Evolutionary conservation across 2,113 vertebrate species (phyloP).

Genomic region (Corapipo altera): DNA sequence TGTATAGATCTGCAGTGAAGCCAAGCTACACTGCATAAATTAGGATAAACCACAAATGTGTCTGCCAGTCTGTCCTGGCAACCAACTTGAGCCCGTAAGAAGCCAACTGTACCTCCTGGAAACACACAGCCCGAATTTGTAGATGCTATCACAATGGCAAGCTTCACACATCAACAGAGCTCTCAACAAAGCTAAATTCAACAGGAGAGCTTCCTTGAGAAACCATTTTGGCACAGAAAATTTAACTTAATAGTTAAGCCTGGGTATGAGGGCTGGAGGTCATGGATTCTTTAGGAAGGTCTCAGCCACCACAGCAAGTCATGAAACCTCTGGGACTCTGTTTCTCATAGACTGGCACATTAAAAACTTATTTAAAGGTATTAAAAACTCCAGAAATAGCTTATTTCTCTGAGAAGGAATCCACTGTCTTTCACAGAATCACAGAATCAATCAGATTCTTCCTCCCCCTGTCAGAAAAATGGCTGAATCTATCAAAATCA

Average conservation of each 20-base stretch:
- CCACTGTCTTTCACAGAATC: not conserved
- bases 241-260: not conserved
- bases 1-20: not conserved
- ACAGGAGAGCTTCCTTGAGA: not conserved
- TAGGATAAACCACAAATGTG: not conserved
- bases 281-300: not conserved
- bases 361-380: not conserved
- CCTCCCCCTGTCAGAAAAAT: not conserved
- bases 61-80: slow-evolving; percentile 20
- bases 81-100: not conserved
- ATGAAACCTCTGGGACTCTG: not conserved
- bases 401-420: not conserved
- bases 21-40: not conserved
- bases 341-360: not conserved
- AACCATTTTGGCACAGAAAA: not conserved
- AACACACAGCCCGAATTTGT: not conserved
- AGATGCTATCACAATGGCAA: not conserved
- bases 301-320: not conserved
- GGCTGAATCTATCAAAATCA: not conserved
- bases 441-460: not conserved
- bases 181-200: not conserved
- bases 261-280: not conserved
- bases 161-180: not conserved
- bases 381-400: not conserved
- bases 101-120: not conserved